phyloP scores from a whole-genome alignment of 2,888 invertebrate genomes.

The Merodon equestris region DNA sequence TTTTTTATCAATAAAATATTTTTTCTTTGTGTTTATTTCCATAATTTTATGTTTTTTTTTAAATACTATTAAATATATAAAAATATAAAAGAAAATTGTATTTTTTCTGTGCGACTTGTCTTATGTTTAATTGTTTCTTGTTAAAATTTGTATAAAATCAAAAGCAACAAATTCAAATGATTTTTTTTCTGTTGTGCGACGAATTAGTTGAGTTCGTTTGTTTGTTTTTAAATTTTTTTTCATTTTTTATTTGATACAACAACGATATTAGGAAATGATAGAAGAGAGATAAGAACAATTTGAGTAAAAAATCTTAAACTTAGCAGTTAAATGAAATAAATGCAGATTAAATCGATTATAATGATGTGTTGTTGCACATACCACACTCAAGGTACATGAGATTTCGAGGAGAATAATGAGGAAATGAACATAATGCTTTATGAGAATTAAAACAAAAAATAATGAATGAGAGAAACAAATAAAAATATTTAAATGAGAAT shows the following conservation, averaged over 20 bases:
- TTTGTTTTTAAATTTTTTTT: constrained; percentile 15
- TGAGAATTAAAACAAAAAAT: no score
- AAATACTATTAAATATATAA: constrained; percentile 23
- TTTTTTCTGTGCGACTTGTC: constrained; percentile 46
- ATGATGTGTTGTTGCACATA: constrained; percentile 37
- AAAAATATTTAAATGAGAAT: constrained; percentile 54
- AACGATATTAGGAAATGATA: constrained; percentile 64
- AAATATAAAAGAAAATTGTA: constrained; percentile 16
- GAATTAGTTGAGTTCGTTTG: constrained; percentile 6
- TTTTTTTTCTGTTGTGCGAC: constrained; percentile 30
- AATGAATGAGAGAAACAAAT: constrained; percentile 49
- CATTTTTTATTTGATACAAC: constrained; percentile 58
- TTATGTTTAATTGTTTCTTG: constrained; percentile 22
- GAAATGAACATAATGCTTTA: constrained; percentile 59
- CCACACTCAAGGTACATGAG: constrained; percentile 8
- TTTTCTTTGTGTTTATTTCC: constrained; percentile 49
- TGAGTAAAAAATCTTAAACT: constrained; percentile 29
- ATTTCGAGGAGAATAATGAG: constrained; percentile 38
- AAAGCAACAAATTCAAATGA: constrained; percentile 15
- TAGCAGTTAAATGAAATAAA: constrained; percentile 15
- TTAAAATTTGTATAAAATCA: constrained; percentile 21
- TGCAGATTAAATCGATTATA: constrained; percentile 49
- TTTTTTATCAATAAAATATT: constrained; percentile 58
- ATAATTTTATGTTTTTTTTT: constrained; percentile 38
- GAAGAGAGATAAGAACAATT: constrained; percentile 20